Base-by-base conservation (phyloP, 2,113 vertebrate genomes). In the Oreocharis arfaki region DNA sequence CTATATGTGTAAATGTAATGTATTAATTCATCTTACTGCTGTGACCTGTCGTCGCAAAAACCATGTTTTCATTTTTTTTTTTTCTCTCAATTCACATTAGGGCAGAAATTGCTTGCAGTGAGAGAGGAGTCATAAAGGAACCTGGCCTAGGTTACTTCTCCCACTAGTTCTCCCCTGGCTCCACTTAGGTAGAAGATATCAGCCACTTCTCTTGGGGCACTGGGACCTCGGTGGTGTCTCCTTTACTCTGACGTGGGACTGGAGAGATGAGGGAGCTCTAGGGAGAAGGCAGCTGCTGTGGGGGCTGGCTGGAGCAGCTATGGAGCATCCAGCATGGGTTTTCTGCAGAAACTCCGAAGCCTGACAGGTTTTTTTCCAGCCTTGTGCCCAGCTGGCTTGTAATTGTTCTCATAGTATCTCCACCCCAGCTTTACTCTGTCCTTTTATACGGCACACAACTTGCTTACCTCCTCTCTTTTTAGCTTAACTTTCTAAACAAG, bases 321-420 rank as follows among this genome's bases (percentile, higher is more conserved):
- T 0, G 0, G 27, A 82, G 32, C 61, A 32, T 33, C 49, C 57
- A 30, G 22, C 3, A 1, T 5, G 1, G 33, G 5, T 33, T 77
- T 68, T 83, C n/a, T 52, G 47, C 56, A 67, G 24, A 28, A n/a
- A n/a, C 41, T 59, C 32, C 3, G 4, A 33, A 37, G 60, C 30
- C 67, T 21, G 52, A 13, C 1, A 68, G 7, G 22, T 20, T 53
- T 75, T 75, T 49, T 24, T 17, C 61, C 46, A 75, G 49, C 53
- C 32, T 49, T 19, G 16, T n/a, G 33, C 65, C 52, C 42, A 67
- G 39, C 60, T 82, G 65, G 24, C 37, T 78, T 37, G 14, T 56
- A 7, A 15, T 64, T 23, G 3, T 57, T 61, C n/a, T 59, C 28
- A 41, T 0, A 0, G 6, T 9, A 19, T 53, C 42, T 71, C 28